Evolutionary conservation across 2,797 vertebrate genomes (phyloP), one percentile per base, ranked within the genome.

Genomic region (Clamator glandarius): DNA sequence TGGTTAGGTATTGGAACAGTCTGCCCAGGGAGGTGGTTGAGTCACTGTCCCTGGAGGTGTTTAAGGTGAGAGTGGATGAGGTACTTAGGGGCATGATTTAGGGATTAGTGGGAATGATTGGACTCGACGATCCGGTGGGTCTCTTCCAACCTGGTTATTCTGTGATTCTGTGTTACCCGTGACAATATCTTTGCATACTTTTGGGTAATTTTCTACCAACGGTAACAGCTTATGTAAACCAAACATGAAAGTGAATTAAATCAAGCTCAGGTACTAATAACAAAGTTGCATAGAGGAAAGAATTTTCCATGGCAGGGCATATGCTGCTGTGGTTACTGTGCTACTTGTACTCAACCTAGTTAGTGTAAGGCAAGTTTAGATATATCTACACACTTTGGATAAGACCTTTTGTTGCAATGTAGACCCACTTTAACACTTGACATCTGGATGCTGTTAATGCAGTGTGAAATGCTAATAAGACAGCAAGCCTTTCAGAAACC

Each of bases 401-500:
- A 72, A 81, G 73, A 72, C 39, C 48, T 88, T 86, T 72, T 78
- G 15, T 88, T 93, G 79, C n/a, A 75, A 15, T 66, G n/a, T 50
- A 44, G 4, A 92, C 23, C 3, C 1, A 0, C 39, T 91, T 92
- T 90, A 78, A 84, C 91, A 84, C 48, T 95, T 94, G 89, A 75
- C 84, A 92, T 91, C 68, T 93, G 92, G 69, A 72, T 89, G 79
- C 79, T 84, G 44, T 95, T 95, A 94, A 84, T 69, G 87, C 73
- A 55, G 69, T 1, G 2, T 3, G 4, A 77, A 91, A 93, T 89
- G 69, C 87, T 91, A 87, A 91, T 87, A 70, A 93, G 51, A 75
- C n/a, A 1, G 7, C 42, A 77, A 78, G 42, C 76, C 68, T 82
- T 84, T 89, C 48, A 83, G 92, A 78, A 91, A 66, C 33, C 18